phyloP scores from a whole-genome alignment of 2,113 vertebrate genomes.

The Monopterus albus region DNA sequence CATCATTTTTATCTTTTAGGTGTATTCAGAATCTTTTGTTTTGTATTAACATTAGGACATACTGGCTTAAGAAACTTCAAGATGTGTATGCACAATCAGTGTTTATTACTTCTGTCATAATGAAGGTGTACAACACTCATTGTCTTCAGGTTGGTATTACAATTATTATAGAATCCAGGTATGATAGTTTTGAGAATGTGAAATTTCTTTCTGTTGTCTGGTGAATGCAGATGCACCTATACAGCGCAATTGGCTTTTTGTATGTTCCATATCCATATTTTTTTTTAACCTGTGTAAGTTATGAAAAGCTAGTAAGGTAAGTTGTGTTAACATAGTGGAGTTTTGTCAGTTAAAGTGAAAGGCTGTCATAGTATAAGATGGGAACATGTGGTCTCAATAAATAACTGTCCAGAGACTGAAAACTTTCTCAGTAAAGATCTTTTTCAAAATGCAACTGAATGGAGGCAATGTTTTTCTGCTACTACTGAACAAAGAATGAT shows the following conservation, averaged over 20 bases:
- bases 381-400: conserved; percentile 1
- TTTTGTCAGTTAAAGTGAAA: not conserved
- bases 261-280: conserved; percentile 26
- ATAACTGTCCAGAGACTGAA: not conserved
- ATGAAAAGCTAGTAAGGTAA: not conserved
- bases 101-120: no score
- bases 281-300: conserved; percentile 1
- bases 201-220: not conserved
- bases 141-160: not conserved
- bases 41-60: not conserved
- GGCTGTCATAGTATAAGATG: not conserved
- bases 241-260: conserved; percentile 12
- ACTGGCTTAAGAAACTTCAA: not conserved
- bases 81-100: no score
- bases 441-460: not conserved
- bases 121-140: not conserved
- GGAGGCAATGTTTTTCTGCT: no score
- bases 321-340: not conserved
- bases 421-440: not conserved
- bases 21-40: not conserved
- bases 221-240: not conserved
- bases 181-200: no score
- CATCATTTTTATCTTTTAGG: not conserved
- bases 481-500: not conserved
- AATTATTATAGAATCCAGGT: no score